These are phyloP conservation scores for Notechis scutatus DNA, from an alignment of 2,113 vertebrate genomes.

Conservation along the genomic window DNA sequence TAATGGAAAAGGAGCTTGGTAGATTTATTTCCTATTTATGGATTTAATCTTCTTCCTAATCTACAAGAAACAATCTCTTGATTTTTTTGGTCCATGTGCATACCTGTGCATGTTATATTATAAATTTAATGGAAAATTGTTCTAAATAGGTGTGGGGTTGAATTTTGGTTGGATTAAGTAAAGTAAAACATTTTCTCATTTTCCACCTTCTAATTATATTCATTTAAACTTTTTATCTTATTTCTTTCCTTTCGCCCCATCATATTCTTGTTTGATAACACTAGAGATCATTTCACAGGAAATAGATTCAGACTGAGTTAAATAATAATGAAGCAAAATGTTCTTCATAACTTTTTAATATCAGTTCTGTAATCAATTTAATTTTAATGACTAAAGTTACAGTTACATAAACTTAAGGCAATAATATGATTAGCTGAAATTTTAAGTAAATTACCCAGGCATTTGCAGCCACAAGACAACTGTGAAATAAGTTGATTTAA, in stretches of 20 bases:
- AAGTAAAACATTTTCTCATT: background rate
- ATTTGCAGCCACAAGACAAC: background rate
- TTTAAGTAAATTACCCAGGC: constrained; percentile 12
- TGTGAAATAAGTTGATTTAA: background rate
- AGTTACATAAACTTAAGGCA: background rate
- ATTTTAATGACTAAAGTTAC: constrained; percentile 11
- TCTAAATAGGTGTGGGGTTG: background rate
- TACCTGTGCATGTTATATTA: background rate
- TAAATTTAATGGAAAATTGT: background rate
- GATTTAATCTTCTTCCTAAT: background rate
- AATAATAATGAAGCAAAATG: constrained; percentile 1
- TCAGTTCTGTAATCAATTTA: constrained; percentile 1
- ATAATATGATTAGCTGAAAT: constrained; percentile 13
- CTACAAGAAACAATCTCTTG: background rate
- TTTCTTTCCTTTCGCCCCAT: background rate
- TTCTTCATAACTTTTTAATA: constrained; percentile 21
- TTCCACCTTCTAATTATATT: background rate
- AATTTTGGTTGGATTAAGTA: background rate
- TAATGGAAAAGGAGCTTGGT: background rate
- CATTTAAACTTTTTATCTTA: background rate
- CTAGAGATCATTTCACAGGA: rapidly evolving
- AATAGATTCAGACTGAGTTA: background rate
- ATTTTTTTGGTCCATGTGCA: background rate
- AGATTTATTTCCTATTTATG: background rate
- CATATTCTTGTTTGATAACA: background rate